Evolutionary conservation across 2,113 vertebrate species (phyloP), one percentile per base, ranked within the genome.

Genomic region (Jaculus jaculus): DNA sequence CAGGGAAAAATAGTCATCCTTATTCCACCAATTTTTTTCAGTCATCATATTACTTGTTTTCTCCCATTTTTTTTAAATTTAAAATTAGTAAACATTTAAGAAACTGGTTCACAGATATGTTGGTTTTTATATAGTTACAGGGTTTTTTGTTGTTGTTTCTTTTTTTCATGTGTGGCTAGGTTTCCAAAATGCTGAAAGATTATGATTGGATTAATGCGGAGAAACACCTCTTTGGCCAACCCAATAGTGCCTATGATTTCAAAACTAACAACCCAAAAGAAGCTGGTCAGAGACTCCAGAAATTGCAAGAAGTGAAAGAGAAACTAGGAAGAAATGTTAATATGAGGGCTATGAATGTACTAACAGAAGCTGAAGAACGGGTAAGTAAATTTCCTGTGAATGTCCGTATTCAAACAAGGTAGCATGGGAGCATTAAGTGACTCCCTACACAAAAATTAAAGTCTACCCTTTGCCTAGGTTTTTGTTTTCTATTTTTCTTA

Each of bases 181-280:
- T 99, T 47, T 94, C 97, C 37, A 98, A 98, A 85, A 99, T 99
- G 99, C 97, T 99, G 95, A 97, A 98, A 87, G 98, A 99, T n/a
- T 94, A 99, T n/a, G 97, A 99, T 77, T 99, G 99, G 99, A 99
- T 99, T 98, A 96, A 97, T 28, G 95, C 98, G 28, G 99, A 99
- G 90, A 99, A 98, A n/a, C 91, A 98, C 65, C 98, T 99, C 66
- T 99, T 99, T 83, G 99, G 99, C 79, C 98, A 99, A 96, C 98
- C 99, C 32, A 99, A 99, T 97, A 98, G 99, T 1, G 98, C 97
- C 3, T 99, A 99, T 61, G 99, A 99, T 97, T 99, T 99, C 91
- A 98, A 99, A 98, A 97, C 88, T 39, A 99, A 98, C 87, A 97
- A 98, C 93, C 99, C 98, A 2, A 97, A 98, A 66, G 99, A 99